Evolutionary conservation across 2,113 vertebrate species (phyloP).

Genomic region (human): GRCh38 chr12:38831001-38831500

Average conservation of each 20-base stretch:
- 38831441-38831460: background rate
- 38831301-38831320: background rate
- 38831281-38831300: background rate
- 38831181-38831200: background rate
- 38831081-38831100: background rate
- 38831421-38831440: background rate
- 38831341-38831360: background rate
- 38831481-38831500: background rate
- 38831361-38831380: background rate
- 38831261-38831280: background rate
- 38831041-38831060: background rate
- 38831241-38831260: too few species aligned
- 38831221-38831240: background rate
- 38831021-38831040: background rate
- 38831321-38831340: background rate
- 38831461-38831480: background rate
- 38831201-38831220: background rate
- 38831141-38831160: background rate
- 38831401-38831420: background rate
- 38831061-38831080: background rate
- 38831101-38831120: background rate
- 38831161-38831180: background rate
- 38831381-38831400: background rate
- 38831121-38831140: background rate
- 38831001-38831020: background rate